Evolutionary conservation across 2,888 invertebrate species (phyloP).

Genomic region (Rhagonycha lutea): DNA sequence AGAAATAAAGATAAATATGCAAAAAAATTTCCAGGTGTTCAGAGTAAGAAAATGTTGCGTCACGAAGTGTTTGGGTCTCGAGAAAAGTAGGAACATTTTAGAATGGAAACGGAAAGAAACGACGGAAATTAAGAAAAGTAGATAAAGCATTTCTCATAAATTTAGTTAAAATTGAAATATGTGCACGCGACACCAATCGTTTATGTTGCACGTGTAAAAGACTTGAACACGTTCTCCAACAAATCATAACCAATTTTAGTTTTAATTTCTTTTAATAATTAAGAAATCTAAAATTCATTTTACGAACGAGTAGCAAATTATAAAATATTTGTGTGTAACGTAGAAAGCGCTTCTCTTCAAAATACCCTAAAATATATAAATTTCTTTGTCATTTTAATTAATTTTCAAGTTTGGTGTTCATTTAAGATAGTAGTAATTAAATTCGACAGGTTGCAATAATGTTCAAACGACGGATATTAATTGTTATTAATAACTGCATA

Average conservation of each 20-base stretch:
- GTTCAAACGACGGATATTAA: conserved; percentile 18
- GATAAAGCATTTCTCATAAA: conserved; percentile 38
- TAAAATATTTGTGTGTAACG: background rate
- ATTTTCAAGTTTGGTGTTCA: conserved; percentile 1
- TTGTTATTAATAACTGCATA: conserved; percentile 21
- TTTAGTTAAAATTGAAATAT: conserved; percentile 38
- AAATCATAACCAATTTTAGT: conserved; percentile 27
- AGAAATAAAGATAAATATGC: conserved; percentile 18
- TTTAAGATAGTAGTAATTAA: conserved; percentile 1
- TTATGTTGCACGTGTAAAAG: conserved; percentile 37
- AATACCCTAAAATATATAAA: background rate
- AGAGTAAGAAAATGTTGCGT: conserved; percentile 12
- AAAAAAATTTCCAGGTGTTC: conserved; percentile 17
- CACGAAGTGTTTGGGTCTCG: background rate
- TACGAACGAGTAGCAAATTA: background rate
- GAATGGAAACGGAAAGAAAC: conserved; percentile 39
- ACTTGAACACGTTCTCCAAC: conserved; percentile 36
- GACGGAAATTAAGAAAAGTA: conserved; percentile 39
- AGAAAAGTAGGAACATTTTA: conserved; percentile 24
- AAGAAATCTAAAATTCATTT: conserved; percentile 6
- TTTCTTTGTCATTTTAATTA: background rate
- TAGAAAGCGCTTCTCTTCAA: background rate
- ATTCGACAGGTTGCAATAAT: conserved; percentile 12
- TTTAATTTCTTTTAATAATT: conserved; percentile 15
- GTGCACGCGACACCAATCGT: conserved; percentile 37